phyloP scores from a whole-genome alignment of 1,140 invertebrate species.

The Babylonia areolata region DNA sequence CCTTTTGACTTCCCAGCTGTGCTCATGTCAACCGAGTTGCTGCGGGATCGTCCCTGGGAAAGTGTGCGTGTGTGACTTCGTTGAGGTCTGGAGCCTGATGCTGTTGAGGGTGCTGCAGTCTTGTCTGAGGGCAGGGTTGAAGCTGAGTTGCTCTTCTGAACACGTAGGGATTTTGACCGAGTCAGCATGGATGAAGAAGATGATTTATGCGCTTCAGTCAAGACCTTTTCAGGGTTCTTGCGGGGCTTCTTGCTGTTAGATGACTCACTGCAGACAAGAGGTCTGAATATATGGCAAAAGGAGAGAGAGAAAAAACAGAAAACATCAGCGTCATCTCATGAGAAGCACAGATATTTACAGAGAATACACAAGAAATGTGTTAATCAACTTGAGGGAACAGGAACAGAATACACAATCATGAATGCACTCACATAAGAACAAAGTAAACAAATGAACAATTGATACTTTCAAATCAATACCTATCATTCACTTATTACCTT shows the following conservation, averaged over 20 bases:
- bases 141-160: constrained; percentile 17
- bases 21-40: constrained; percentile 11
- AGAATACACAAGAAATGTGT: not conserved
- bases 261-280: constrained; percentile 26
- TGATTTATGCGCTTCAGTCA: not conserved
- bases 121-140: not conserved
- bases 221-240: constrained; percentile 23
- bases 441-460: too few relatives aligned
- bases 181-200: not conserved
- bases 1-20: not conserved
- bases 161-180: not conserved
- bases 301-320: not conserved
- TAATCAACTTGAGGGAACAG: too few relatives aligned
- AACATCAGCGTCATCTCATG: not conserved
- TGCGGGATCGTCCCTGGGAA: not conserved
- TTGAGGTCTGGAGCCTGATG: not conserved
- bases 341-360: not conserved
- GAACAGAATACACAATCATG: too few relatives aligned
- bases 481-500: too few relatives aligned
- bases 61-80: not conserved
- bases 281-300: not conserved
- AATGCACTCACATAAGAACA: too few relatives aligned
- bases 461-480: too few relatives aligned
- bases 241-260: constrained; percentile 6
- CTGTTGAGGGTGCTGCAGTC: not conserved